phyloP scores from a whole-genome alignment of 2,888 invertebrate genomes.

The Archaeoteleia sp. region DNA sequence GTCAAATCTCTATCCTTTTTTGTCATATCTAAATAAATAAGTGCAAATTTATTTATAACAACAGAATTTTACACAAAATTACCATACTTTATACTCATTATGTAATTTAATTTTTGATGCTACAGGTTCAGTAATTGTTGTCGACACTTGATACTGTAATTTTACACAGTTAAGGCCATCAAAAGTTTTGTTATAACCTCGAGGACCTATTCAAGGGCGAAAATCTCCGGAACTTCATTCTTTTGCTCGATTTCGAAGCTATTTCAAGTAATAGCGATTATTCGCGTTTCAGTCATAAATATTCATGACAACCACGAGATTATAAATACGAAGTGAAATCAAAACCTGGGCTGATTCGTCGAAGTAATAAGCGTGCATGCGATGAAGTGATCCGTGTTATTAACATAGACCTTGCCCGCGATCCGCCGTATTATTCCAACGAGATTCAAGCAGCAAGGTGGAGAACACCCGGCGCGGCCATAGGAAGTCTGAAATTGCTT shows the following conservation, averaged over 20 bases:
- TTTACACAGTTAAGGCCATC: too few relatives aligned
- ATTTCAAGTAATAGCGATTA: slow-evolving; percentile 43
- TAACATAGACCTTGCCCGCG: slow-evolving; percentile 73
- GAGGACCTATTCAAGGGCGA: slow-evolving; percentile 31
- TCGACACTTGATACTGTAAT: too few relatives aligned
- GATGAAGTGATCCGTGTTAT: slow-evolving; percentile 70
- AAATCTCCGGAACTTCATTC: slow-evolving; percentile 42
- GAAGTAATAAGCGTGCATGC: slow-evolving; percentile 68
- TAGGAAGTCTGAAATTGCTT: slow-evolving; percentile 62
- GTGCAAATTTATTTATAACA: too few relatives aligned
- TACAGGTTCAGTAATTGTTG: too few relatives aligned
- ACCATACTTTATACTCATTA: too few relatives aligned
- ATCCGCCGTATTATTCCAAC: slow-evolving; percentile 59
- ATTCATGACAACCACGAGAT: slow-evolving; percentile 37
- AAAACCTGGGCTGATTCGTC: slow-evolving; percentile 36
- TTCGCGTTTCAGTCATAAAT: slow-evolving; percentile 42
- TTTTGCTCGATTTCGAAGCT: slow-evolving; percentile 40
- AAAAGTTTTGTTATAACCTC: too few relatives aligned
- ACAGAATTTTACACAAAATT: too few relatives aligned
- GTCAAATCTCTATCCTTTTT: too few relatives aligned
- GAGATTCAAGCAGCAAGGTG: slow-evolving; percentile 47
- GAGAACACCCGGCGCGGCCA: slow-evolving; percentile 35
- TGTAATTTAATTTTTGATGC: too few relatives aligned
- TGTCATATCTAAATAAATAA: too few relatives aligned
- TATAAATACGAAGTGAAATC: slow-evolving; percentile 45